Base-by-base conservation (phyloP, 2,888 invertebrate genomes). In the Linnaemya tessellans region DNA sequence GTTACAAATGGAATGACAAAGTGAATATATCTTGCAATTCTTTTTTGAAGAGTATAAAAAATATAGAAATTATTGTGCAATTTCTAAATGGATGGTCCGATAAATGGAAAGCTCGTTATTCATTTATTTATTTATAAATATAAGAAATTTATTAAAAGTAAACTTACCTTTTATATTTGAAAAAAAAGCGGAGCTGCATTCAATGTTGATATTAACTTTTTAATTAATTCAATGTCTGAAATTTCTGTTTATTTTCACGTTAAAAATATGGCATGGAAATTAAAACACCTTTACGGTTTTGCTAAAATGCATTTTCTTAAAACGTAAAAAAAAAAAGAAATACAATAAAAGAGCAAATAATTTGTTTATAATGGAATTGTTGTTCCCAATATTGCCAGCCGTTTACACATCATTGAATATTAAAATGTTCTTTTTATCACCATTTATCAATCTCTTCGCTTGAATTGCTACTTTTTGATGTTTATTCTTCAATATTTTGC, bases 371-470 rank as follows among this genome's bases (percentile, higher is more conserved):
- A 78, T 79, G 62, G 9, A 35, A 71, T 30, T 64, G 51, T 51
- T 78, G 43, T 79, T 64, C 70, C 51, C 43, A 64, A 68, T 78
- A 68, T 22, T 68, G 15, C 49, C 70, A 70, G 71, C 22, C 46
- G 54, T 73, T 73, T 67, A 80, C 74, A 80, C 74, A n/a, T 80
- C 74, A 74, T 68, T 74, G 80, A 74, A 74, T 74, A 60, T 74
- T 65, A 41, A 41, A 73, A 73, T 56, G 18, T 54, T 20, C 41
- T 43, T 43, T 25, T 46, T 56, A 82, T 77, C 70, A 3, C 56
- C 70, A 77, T 77, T 77, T 77, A 56, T 64, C 38, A 58, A 77
- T 77, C 77, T 82, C 51, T 71, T 58, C 38, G 75, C 82, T 58
- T 82, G 82, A 71, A 70, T 77, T 70, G 43, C 58, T 65, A 58